Conservation (phyloP, 2,113 vertebrate genomes). For the Cyanocitta stelleri region DNA sequence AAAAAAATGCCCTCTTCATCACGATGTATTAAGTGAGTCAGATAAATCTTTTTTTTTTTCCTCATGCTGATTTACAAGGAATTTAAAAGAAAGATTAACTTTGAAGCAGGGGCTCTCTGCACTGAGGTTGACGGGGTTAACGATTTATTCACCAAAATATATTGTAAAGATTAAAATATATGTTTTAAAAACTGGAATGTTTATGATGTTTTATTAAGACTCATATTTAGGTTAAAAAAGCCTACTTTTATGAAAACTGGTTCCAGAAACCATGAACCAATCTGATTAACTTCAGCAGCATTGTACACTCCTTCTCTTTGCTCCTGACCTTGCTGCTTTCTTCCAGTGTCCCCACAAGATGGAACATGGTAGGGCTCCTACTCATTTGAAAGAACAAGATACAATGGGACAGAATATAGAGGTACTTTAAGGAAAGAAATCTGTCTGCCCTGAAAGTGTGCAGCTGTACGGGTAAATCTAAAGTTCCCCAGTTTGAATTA, state of each 20-base stretch:
- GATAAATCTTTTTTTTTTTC: background rate
- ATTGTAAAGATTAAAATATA: background rate
- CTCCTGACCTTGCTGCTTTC: background rate
- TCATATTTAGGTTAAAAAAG: background rate
- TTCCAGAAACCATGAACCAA: background rate
- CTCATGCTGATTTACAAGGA: background rate
- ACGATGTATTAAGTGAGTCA: slow-evolving; percentile 75
- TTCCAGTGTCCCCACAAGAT: background rate
- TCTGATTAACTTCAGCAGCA: background rate
- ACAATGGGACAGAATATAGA: background rate
- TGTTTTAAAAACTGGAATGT: background rate
- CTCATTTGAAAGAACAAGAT: background rate
- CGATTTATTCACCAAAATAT: background rate
- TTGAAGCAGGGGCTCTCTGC: background rate
- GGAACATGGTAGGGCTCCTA: background rate
- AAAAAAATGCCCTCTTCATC: slow-evolving; percentile 60
- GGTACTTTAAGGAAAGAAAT: background rate
- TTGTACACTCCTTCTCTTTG: background rate
- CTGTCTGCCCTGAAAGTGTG: background rate
- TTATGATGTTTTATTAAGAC: background rate
- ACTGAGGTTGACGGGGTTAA: background rate
- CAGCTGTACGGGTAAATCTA: background rate
- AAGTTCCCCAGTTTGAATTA: background rate
- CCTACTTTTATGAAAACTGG: background rate
- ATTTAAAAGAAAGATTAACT: background rate